Conservation (phyloP, 2,113 vertebrate species). For the Sigmodon hispidus region DNA sequence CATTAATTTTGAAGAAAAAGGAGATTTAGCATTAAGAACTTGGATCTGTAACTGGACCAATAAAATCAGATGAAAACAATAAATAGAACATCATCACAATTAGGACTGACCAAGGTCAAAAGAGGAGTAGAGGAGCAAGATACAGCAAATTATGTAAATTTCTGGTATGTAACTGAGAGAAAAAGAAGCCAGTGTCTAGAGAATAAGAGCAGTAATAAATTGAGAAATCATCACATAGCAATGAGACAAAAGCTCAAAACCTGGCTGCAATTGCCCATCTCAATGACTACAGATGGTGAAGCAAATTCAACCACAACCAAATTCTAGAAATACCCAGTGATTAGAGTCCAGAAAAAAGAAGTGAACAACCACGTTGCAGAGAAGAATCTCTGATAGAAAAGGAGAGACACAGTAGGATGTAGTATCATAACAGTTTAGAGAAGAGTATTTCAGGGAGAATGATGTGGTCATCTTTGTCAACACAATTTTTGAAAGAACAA, state of each 20-base stretch:
- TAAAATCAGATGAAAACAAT: constrained; percentile 18
- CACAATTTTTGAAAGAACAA: constrained; percentile 6
- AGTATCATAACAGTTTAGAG: neutral
- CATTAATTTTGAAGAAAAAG: neutral
- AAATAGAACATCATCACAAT: neutral
- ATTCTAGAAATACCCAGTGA: neutral
- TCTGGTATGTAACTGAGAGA: neutral
- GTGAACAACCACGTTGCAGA: neutral
- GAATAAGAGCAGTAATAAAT: neutral
- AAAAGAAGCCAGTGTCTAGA: neutral
- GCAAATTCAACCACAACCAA: neutral
- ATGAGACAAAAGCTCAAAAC: constrained; percentile 1
- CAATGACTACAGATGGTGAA: neutral
- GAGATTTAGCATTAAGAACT: neutral
- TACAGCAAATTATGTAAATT: neutral
- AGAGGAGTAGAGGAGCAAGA: neutral
- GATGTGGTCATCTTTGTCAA: neutral
- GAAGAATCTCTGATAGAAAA: neutral
- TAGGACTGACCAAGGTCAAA: neutral
- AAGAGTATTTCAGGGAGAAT: neutral
- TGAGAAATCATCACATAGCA: neutral
- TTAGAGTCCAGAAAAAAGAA: neutral
- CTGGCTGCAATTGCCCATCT: neutral
- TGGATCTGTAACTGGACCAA: neutral
- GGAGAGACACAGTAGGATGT: neutral